Evolutionary conservation across 2,113 vertebrate species (phyloP).

Genomic region (Mungos mungo): DNA sequence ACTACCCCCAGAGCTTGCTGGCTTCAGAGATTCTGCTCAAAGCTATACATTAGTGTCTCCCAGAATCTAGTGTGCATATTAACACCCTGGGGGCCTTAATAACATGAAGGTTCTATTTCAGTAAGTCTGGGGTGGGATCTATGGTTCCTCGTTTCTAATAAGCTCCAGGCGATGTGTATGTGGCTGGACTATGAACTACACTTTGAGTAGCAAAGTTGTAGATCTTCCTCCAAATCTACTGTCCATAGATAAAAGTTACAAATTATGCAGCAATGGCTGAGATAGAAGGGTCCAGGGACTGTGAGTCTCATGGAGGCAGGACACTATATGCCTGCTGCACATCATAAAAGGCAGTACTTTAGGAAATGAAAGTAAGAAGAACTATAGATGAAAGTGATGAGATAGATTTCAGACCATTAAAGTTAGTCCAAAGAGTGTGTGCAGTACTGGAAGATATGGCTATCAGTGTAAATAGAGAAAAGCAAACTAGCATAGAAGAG

Average conservation of each 20-base stretch:
- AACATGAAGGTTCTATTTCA: not conserved
- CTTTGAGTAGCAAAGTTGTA: not conserved
- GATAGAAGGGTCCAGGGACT: not conserved
- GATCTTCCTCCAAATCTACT: not conserved
- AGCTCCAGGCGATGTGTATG: not conserved
- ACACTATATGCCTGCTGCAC: not conserved
- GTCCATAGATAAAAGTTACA: not conserved
- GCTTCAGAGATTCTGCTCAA: not conserved
- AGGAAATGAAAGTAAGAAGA: not conserved
- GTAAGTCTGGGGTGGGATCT: not conserved
- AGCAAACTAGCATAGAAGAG: not conserved
- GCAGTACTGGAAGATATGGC: not conserved
- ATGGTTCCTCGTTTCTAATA: not conserved
- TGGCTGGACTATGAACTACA: not conserved
- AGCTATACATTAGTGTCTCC: not conserved
- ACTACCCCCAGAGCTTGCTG: not conserved
- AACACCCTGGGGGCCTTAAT: not conserved
- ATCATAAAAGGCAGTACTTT: not conserved
- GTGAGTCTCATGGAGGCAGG: not conserved
- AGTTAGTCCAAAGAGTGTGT: not conserved
- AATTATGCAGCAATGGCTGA: not conserved
- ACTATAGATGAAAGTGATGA: not conserved
- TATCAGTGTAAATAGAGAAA: not conserved
- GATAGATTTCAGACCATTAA: not conserved
- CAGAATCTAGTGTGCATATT: not conserved